A percentile compares a stretch with the other conserved stretches of the same genome.
These are phyloP conservation scores for Schlechtendalia chinensis DNA, from an alignment of 1,140 invertebrate species.

Conservation along the genomic window DNA sequence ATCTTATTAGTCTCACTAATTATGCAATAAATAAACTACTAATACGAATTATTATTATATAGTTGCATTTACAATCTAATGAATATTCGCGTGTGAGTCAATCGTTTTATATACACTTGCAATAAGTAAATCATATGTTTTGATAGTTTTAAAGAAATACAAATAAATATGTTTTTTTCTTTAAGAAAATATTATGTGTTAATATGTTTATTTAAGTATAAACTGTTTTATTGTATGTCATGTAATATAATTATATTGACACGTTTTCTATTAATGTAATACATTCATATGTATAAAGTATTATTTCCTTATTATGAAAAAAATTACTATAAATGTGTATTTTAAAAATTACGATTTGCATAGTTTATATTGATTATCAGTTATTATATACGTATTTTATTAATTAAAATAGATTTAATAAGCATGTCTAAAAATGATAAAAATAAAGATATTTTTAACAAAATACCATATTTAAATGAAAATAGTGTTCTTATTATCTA, in stretches of 20 bases:
- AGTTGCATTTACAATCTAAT: not conserved
- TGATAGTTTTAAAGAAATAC: not conserved
- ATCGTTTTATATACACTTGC: not conserved
- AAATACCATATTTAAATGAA: too few relatives aligned
- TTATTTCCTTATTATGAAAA: too few relatives aligned
- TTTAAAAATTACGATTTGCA: too few relatives aligned
- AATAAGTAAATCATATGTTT: not conserved
- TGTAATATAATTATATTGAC: not conserved
- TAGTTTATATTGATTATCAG: too few relatives aligned
- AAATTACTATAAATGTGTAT: too few relatives aligned
- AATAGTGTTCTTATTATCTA: too few relatives aligned
- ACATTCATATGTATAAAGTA: too few relatives aligned
- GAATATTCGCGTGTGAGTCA: not conserved
- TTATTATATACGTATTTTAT: too few relatives aligned
- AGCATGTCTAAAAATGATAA: too few relatives aligned
- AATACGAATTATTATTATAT: not conserved
- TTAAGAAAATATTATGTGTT: not conserved
- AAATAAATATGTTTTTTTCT: not conserved
- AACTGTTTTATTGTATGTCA: not conserved
- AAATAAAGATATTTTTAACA: too few relatives aligned
- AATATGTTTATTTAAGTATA: not conserved
- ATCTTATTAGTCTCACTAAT: not conserved
- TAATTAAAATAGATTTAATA: too few relatives aligned
- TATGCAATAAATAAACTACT: not conserved
- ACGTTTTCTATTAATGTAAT: not conserved